phyloP scores from a whole-genome alignment of 2,888 invertebrate genomes.

The Cheilosia scutellata region DNA sequence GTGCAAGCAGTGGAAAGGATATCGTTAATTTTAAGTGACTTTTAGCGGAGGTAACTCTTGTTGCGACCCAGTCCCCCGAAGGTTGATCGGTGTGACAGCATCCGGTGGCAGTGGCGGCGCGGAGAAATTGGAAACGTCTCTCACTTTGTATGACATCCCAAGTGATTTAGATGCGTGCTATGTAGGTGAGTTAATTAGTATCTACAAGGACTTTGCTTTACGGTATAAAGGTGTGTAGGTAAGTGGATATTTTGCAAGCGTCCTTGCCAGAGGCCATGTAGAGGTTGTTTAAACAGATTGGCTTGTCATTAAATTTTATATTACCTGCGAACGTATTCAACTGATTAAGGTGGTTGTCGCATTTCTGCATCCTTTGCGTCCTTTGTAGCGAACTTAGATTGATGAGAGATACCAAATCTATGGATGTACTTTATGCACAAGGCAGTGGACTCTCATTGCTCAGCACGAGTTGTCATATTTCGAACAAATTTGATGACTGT shows the following conservation, averaged over 20 bases:
- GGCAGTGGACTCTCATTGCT: no score
- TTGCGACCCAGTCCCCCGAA: neutral
- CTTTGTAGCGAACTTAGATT: no score
- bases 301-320: constrained; percentile 29
- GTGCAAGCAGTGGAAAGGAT: constrained; percentile 41
- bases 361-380: no score
- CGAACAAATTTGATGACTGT: neutral
- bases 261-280: constrained; percentile 54
- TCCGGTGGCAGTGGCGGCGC: neutral
- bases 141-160: constrained; percentile 18
- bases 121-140: constrained; percentile 44
- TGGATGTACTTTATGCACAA: no score
- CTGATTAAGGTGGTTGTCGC: constrained; percentile 3
- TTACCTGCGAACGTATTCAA: neutral
- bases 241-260: neutral
- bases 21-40: constrained; percentile 49
- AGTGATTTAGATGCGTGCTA: constrained; percentile 60
- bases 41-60: neutral
- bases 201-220: neutral
- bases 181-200: constrained; percentile 72
- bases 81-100: neutral
- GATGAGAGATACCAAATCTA: no score
- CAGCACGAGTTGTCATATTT: constrained; percentile 1
- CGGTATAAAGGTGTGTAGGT: neutral
- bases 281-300: constrained; percentile 34